Base-by-base conservation (phyloP, 2,113 vertebrate species). In the Brachionichthys hirsutus region DNA sequence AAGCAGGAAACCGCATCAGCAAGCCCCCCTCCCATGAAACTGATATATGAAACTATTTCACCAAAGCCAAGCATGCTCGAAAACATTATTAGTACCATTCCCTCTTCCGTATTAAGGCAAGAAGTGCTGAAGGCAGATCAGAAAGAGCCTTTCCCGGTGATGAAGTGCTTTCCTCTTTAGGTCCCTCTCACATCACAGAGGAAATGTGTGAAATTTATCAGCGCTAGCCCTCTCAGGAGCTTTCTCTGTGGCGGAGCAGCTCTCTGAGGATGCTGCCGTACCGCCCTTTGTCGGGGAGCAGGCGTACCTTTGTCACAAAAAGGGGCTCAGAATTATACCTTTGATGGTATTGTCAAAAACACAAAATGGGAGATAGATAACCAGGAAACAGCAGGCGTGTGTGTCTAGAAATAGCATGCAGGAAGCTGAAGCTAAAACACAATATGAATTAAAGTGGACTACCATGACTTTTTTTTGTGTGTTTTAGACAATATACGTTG, bases 1-100 rank as follows among this genome's bases (percentile, higher is more conserved):
- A 84, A 78, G 41, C 68, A 83, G 78, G 67, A 75, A 64, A 74
- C 75, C 75, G 67, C 85, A 75, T 77, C 66, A 75, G 76, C 80
- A 68, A 49, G 41, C 54, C 55, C 63, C 63, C 68, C 75, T 71
- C 74, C 78, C 83, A 83, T 90, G 82, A 84, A 81, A 63, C 89
- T 90, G 91, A 93, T 93, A 79, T 86, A 91, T 92, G 89, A 86
- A 90, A 88, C 87, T 80, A 90, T 92, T 90, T 90, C 81, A 81
- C 79, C 89, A 85, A 91, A 88, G 91, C 84, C 89, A 90, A 93
- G 92, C 91, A 92, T 85, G 86, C 90, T 87, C 77, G 73, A 85
- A 87, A 92, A 91, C 90, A 90, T 91, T 90, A 89, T 90, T 87
- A 90, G 87, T 81, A 68, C 85, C 86, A 88, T 87, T 88, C 88